Evolutionary conservation across 2,113 vertebrate species (phyloP), one percentile per base, ranked within the genome.

Genomic region (Pelodiscus sinensis): DNA sequence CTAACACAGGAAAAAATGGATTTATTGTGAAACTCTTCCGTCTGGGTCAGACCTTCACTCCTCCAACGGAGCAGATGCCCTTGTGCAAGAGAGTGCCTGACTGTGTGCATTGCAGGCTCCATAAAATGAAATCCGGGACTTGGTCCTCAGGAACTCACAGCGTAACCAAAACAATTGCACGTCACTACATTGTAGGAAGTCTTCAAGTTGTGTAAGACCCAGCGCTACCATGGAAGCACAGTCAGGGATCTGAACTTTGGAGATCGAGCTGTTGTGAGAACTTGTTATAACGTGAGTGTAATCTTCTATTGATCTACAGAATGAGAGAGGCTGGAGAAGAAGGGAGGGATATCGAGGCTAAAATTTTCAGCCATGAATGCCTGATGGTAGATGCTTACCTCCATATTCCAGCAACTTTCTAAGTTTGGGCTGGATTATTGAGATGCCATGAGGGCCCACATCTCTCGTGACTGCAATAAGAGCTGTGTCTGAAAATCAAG

Each of bases 61-160:
- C 9, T 56, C 24, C 31, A 44, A 3, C 25, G 19, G 58, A 65
- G 44, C 55, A 65, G 31, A 73, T 85, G 16, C 1, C 65, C 58
- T 55, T 79, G 44, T 2, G 54, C 55, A 90, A 79, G 52, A 87
- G 60, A 35, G 85, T 73, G 65, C 88, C 92, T 94, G 86, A 93
- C 92, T 96, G 90, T 95, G 96, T 95, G 65, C 96, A 89, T 4
- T 90, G n/a, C 75, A 91, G 31, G 94, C 54, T 75, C 88, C 27
- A 87, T 73, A 84, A 90, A 95, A 86, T 4, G 73, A 89, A 85
- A 95, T 92, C 91, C 86, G 92, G 92, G 93, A 85, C 56, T 93
- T 13, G 56, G 79, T 93, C 84, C 86, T 57, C 78, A 3, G 93
- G 73, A 82, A 75, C 4, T 90, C 81, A 25, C 25, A 56, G 29